Evolutionary conservation across 2,113 vertebrate genomes (phyloP).

Genomic region (Macaca nemestrina): DNA sequence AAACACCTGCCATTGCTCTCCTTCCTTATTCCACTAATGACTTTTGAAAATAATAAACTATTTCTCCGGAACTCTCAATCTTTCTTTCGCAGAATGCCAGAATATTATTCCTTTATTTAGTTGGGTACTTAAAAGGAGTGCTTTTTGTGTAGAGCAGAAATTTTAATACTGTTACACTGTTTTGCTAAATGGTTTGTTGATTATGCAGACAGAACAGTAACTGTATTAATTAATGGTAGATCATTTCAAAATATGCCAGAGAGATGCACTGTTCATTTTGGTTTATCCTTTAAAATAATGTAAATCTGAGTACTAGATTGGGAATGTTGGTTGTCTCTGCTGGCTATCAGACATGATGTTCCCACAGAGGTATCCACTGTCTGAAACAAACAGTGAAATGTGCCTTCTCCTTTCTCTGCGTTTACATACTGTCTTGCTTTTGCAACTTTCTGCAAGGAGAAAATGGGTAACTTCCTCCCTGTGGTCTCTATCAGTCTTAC

Average conservation of each 20-base stretch:
- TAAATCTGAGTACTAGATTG: neutral
- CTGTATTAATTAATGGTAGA: neutral
- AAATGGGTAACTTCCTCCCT: slow-evolving; percentile 49
- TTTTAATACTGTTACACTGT: neutral
- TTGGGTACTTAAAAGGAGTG: neutral
- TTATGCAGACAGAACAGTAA: neutral
- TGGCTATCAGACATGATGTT: neutral
- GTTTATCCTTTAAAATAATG: slow-evolving; percentile 9
- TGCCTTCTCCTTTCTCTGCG: neutral
- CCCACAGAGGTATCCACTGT: neutral
- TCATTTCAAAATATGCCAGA: neutral
- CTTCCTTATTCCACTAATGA: neutral
- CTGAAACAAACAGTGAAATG: neutral
- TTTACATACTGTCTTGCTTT: slow-evolving; percentile 42
- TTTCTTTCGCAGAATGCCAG: neutral
- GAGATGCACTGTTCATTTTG: neutral
- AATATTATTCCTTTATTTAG: neutral
- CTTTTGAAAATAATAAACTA: neutral
- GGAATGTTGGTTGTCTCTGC: neutral
- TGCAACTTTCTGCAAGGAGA: slow-evolving; percentile 53
- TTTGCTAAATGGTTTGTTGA: neutral
- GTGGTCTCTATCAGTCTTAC: slow-evolving; percentile 31
- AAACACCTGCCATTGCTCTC: neutral
- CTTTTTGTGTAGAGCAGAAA: neutral
- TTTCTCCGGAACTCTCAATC: neutral